A percentile compares a stretch with the other conserved stretches of the same genome.
phyloP scores from a whole-genome alignment of 2,797 vertebrate genomes.

The Esox masquinongy region DNA sequence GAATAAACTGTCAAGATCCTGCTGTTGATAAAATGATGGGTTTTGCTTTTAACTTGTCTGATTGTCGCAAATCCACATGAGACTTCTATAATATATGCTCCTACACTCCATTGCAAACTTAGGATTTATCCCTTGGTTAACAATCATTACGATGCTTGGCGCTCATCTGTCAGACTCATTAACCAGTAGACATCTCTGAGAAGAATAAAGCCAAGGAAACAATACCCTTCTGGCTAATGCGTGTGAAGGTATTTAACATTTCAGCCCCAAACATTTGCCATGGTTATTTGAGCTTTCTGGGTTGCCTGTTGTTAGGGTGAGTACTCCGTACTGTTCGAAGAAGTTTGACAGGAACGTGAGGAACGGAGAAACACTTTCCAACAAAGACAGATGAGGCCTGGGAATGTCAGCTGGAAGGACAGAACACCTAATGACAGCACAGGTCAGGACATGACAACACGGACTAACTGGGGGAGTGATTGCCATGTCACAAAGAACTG shows the following conservation, averaged over 20 bases:
- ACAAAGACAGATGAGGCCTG: background rate
- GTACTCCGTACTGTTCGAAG: background rate
- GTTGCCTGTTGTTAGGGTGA: background rate
- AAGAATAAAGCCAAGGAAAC: background rate
- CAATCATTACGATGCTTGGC: background rate
- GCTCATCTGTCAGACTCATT: background rate
- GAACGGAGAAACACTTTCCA: background rate
- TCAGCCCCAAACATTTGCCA: background rate
- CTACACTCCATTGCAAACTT: constrained; percentile 18
- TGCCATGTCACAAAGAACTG: background rate
- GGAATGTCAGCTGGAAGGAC: background rate
- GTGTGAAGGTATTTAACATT: background rate
- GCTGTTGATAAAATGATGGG: constrained; percentile 31
- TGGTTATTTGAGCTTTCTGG: background rate
- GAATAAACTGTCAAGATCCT: constrained; percentile 20
- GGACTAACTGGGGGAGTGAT: background rate
- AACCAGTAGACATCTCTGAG: background rate
- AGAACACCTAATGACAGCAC: background rate
- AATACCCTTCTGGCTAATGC: background rate
- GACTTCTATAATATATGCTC: constrained; percentile 68
- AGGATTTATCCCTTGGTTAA: background rate
- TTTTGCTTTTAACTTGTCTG: constrained; percentile 66
- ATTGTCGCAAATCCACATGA: constrained; percentile 66
- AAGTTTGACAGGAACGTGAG: background rate
- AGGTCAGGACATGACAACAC: background rate